Base-by-base conservation (phyloP, 2,888 invertebrate species). In the Habrosyne pyritoides region DNA sequence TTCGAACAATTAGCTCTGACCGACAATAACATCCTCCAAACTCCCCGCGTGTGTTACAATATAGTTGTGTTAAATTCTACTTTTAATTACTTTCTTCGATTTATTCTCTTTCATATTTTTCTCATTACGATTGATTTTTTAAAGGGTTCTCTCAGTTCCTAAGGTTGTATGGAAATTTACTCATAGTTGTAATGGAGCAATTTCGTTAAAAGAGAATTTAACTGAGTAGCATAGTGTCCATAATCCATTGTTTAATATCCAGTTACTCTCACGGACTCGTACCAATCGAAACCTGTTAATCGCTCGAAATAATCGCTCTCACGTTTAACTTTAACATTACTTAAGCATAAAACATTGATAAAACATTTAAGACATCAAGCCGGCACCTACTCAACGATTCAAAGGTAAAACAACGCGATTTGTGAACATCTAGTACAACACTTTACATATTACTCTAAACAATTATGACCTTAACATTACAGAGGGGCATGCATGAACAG, bases 311-410 rank as follows among this genome's bases (percentile, higher is more conserved):
- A 89, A 87, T 87, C 75, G 85, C 86, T 87, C 90, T 68, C 86
- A 86, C 84, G 73, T 69, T 77, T 79, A 74, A 84, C 83, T 81
- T 76, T 77, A 71, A 78, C 62, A 73, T 78, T 79, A 78, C 81
- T 89, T 92, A 91, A 89, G 91, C 90, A 74, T 89, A 87, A 86
- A 89, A 91, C 87, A 89, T 81, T 82, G 83, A 90, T 82, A 83
- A 86, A 83, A 77, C 79, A 77, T 84, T 84, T 82, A 48, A 22
- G 77, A 83, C 74, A 73, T 65, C 71, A 73, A 79, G 70, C 84
- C 84, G 83, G 72, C 79, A 69, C 79, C 82, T 77, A 81, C 81
- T 75, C 84, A 78, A 81, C 55, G 73, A 62, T 75, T 75, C 70
- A 81, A 83, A 81, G 74, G 84, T 83, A 81, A 84, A 77, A 81